Evolutionary conservation across 2,113 vertebrate species (phyloP), one percentile per base, ranked within the genome.

Genomic region (Oryzias woworae): DNA sequence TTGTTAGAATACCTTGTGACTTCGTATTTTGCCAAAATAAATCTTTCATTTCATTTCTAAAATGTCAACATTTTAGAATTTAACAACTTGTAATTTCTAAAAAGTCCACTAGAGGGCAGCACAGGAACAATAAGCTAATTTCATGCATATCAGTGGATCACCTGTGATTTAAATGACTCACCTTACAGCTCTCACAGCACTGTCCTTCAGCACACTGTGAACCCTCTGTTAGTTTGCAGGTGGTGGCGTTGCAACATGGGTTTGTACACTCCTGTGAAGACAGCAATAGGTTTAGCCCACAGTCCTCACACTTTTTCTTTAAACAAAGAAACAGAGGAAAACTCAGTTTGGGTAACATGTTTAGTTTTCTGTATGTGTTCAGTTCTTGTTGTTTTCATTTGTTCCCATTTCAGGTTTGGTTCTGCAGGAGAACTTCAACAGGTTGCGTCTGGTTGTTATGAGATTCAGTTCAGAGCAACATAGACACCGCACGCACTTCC

Each of bases 151-250:
- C 48, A 6, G 7, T 10, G 36, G 17, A 15, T 22, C 5, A 2
- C 26, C 18, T 17, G 17, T 15, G 13, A 55, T 15, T 55, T 13
- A 20, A 4, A 23, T 14, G 5, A 22, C 88, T 84, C 58, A 93
- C 92, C 90, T 92, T 88, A 24, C 92, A 93, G 61, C 86, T 28
- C 0, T 85, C 41, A 54, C 92, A 93, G 69, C 92, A 93, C 16
- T 89, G 85, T 14, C 92, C 92, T 0, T 58, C 77, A 0, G 78
- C 79, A 48, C 92, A 93, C 49, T 88, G 61, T 0, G 89, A 73
- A 0, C 83, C 91, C 13, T 67, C 62, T 0, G 14, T 82, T 12
- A 93, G 53, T 0, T 0, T 79, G 58, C 92, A 93, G 36, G 80
- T 83, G 13, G 83, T 91, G 66, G 91, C 91, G 2, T 93, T 92